phyloP scores from a whole-genome alignment of 2,113 vertebrate genomes.

The Salvelinus sp. region DNA sequence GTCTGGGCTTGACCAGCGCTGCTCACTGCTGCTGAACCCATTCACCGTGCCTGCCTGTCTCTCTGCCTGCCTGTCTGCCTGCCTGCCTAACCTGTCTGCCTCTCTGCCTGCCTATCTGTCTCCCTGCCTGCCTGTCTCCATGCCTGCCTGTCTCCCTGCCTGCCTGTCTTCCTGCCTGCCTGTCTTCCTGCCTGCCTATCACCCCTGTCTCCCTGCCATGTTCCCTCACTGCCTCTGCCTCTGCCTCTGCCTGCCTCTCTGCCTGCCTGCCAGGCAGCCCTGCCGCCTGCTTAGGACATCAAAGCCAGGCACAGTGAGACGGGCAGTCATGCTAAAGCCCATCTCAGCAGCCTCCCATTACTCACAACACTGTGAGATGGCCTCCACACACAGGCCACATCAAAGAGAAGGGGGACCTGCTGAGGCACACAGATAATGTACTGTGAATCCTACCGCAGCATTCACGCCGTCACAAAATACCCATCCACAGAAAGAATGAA shows the following conservation, averaged over 20 bases:
- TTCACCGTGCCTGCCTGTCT: constrained; percentile 36
- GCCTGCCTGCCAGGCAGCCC: constrained; percentile 33
- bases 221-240: background rate
- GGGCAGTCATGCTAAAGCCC: constrained; percentile 62
- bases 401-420: constrained; percentile 61
- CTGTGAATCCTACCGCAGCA: constrained; percentile 40
- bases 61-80: constrained; percentile 8
- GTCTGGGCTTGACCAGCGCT: constrained; percentile 59
- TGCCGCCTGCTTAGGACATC: constrained; percentile 65
- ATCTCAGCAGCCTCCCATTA: constrained; percentile 57
- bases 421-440: constrained; percentile 56
- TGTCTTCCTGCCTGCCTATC: too few relatives aligned
- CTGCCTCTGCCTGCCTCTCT: constrained; percentile 5
- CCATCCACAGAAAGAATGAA: background rate
- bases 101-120: too few relatives aligned
- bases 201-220: too few relatives aligned
- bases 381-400: constrained; percentile 53
- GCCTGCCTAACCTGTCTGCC: too few relatives aligned
- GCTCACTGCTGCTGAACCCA: constrained; percentile 57
- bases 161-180: too few relatives aligned
- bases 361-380: constrained; percentile 52
- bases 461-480: constrained; percentile 48
- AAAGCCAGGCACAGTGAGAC: constrained; percentile 65
- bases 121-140: too few relatives aligned
- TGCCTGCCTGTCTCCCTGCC: too few relatives aligned